These are phyloP conservation scores for Holothuria leucospilota DNA, from an alignment of 53 echinoderm and acorn worm genomes.

Conservation along the genomic window DNA sequence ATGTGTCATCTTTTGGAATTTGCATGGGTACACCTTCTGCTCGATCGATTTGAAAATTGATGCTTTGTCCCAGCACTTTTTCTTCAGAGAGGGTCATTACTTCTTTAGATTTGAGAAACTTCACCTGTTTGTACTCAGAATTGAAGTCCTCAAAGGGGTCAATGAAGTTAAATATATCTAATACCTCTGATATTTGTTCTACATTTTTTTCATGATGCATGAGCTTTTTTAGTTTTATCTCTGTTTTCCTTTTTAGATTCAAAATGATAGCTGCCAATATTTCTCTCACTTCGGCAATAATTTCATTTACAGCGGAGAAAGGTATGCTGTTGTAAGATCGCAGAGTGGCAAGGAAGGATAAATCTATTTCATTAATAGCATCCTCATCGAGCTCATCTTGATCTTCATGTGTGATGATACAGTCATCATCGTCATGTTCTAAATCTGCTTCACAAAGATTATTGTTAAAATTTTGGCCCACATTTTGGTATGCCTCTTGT, in stretches of 20 bases:
- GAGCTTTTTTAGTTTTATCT: background rate
- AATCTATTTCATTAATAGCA: background rate
- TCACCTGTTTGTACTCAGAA: slow-evolving; percentile 12
- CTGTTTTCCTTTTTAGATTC: slow-evolving; percentile 8
- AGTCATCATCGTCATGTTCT: background rate
- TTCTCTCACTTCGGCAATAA: slow-evolving; percentile 4
- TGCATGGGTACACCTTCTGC: slow-evolving; percentile 40
- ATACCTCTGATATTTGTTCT: background rate
- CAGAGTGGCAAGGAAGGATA: no score
- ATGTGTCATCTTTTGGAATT: slow-evolving; percentile 36
- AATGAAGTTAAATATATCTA: slow-evolving; percentile 1
- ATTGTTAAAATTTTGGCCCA: no score
- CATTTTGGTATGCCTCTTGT: no score
- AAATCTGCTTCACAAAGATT: no score
- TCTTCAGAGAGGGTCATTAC: slow-evolving; percentile 30
- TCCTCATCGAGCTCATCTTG: background rate
- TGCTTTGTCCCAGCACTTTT: slow-evolving; percentile 45
- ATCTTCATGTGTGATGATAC: background rate
- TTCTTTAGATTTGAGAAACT: slow-evolving; percentile 15
- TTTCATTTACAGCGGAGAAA: no score
- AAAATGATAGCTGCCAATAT: background rate
- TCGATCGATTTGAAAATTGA: slow-evolving; percentile 37
- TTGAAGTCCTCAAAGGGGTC: slow-evolving; percentile 17
- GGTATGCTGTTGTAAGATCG: no score
- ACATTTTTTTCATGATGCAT: background rate